These are phyloP conservation scores for Propithecus coquereli DNA, from an alignment of 2,113 vertebrate species.

Conservation along the genomic window DNA sequence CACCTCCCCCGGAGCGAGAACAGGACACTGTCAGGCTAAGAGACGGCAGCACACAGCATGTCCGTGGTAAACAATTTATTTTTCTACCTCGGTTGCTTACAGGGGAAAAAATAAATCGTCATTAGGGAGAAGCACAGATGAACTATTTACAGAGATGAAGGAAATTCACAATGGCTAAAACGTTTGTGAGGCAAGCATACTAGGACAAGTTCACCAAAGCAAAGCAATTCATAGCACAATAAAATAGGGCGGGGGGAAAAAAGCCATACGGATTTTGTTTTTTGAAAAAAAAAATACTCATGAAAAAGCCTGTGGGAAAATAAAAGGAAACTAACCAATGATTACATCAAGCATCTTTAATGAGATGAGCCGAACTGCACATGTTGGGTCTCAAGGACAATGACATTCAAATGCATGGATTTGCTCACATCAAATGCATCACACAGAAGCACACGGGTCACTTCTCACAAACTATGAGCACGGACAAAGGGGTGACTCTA, in stretches of 20 bases:
- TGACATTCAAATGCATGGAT: constrained; percentile 63
- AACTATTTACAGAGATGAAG: constrained; percentile 80
- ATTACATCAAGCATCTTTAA: constrained; percentile 79
- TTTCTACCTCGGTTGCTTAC: constrained; percentile 85
- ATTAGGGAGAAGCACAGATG: constrained; percentile 78
- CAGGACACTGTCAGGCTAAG: constrained; percentile 79
- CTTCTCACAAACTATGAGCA: constrained; percentile 80
- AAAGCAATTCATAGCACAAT: constrained; percentile 82
- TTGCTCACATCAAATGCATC: constrained; percentile 70
- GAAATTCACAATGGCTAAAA: constrained; percentile 78
- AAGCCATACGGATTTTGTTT: constrained; percentile 71
- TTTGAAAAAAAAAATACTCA: neutral
- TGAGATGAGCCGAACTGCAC: constrained; percentile 69
- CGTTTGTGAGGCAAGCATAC: constrained; percentile 75
- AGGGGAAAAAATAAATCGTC: constrained; percentile 72
- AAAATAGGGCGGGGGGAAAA: constrained; percentile 1
- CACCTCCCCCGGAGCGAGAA: constrained; percentile 71
- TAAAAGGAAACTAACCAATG: constrained; percentile 71
- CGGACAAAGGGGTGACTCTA: neutral
- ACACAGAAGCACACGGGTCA: constrained; percentile 58
- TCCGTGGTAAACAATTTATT: constrained; percentile 85
- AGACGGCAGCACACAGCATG: constrained; percentile 81
- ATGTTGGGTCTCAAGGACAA: constrained; percentile 64
- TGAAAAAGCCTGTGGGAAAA: constrained; percentile 74
- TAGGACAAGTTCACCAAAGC: constrained; percentile 80